phyloP scores from a whole-genome alignment of 2,888 invertebrate genomes.

The Rapana venosa region DNA sequence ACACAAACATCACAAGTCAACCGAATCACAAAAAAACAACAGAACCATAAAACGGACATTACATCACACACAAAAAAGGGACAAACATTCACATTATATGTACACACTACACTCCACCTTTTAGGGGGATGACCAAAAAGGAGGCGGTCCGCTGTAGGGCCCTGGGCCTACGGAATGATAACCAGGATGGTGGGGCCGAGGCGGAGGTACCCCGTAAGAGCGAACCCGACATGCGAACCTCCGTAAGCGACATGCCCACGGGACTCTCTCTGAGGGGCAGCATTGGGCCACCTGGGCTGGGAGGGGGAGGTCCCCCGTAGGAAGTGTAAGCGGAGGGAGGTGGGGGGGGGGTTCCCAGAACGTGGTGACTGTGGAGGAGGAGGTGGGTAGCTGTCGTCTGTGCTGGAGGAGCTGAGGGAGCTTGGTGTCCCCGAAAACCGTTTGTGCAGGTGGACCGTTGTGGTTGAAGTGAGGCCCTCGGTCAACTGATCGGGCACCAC shows the following conservation, averaged over 20 bases:
- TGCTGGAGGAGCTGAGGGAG: slow-evolving; percentile 43
- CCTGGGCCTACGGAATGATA: background rate
- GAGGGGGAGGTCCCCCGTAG: slow-evolving; percentile 15
- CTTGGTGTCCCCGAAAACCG: slow-evolving; percentile 40
- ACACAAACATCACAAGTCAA: too few species aligned
- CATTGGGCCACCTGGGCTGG: background rate
- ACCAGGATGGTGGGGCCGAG: slow-evolving; percentile 3
- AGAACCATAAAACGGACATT: too few species aligned
- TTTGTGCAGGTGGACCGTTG: slow-evolving; percentile 52
- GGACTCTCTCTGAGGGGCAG: background rate
- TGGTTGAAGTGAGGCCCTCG: slow-evolving; percentile 51
- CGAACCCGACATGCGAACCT: background rate
- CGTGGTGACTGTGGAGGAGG: slow-evolving; percentile 53
- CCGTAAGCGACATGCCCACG: background rate
- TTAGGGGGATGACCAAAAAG: background rate
- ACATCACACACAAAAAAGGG: too few species aligned
- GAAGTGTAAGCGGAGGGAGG: background rate
- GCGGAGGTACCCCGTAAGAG: background rate
- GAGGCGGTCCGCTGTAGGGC: background rate
- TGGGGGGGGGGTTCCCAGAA: slow-evolving; percentile 36
- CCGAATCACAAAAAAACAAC: too few species aligned
- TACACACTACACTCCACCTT: background rate
- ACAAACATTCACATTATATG: too few species aligned
- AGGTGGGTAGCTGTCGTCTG: slow-evolving; percentile 55
- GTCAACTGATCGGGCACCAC: slow-evolving; percentile 55